Percentiles rank a stretch among this genome's conserved stretches.
Conservation (phyloP, 2,888 invertebrate genomes). For the Eupithecia subumbrata region DNA sequence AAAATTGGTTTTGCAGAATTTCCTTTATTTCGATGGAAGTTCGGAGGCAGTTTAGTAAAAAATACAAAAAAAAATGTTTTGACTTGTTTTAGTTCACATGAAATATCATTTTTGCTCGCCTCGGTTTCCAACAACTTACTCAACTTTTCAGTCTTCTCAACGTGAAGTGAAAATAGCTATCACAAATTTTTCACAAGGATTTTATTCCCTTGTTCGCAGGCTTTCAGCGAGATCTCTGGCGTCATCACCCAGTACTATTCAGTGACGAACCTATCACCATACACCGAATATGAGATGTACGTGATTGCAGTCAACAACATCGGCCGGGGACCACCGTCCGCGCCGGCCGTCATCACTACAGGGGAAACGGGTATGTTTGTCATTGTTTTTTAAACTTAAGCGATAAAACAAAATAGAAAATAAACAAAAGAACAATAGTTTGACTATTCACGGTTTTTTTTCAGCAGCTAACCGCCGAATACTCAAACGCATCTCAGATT, state of each 20-base stretch:
- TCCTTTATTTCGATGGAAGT: not conserved
- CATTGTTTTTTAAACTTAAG: not conserved
- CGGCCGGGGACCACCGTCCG: slow-evolving; percentile 95
- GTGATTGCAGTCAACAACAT: slow-evolving; percentile 98
- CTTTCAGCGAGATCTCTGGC: slow-evolving; percentile 96
- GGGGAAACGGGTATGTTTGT: slow-evolving; percentile 95
- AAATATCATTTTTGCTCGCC: not conserved
- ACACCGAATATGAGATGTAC: slow-evolving; percentile 98
- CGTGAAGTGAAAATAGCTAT: not conserved
- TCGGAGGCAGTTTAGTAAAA: not conserved
- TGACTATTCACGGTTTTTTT: not conserved
- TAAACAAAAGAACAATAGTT: not conserved
- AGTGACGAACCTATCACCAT: slow-evolving; percentile 94
- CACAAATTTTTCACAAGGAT: not conserved
- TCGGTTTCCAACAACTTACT: not conserved
- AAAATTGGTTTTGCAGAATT: not conserved
- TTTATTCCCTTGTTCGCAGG: slow-evolving; percentile 74
- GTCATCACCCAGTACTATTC: slow-evolving; percentile 97
- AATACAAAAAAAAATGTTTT: not conserved
- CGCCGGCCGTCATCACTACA: slow-evolving; percentile 95
- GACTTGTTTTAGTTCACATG: not conserved
- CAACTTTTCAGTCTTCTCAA: not conserved
- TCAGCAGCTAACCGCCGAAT: too few relatives aligned
- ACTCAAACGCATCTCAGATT: too few relatives aligned
- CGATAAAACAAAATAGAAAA: not conserved